These are phyloP conservation scores for Pseudochaenichthys georgianus DNA, from an alignment of 2,797 vertebrate species.

Conservation along the genomic window DNA sequence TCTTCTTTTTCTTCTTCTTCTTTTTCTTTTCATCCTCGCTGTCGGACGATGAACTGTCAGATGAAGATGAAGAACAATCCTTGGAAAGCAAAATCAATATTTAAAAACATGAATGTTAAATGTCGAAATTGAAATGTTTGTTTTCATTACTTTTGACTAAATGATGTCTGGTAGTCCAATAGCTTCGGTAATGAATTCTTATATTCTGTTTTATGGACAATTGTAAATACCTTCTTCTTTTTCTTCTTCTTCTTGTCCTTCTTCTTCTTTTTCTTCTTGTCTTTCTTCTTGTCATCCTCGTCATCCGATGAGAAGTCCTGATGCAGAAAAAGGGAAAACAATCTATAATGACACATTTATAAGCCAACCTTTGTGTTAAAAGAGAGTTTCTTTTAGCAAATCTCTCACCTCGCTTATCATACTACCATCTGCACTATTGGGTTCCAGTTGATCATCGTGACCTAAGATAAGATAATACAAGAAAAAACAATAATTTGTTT, in stretches of 20 bases:
- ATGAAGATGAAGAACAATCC: no score
- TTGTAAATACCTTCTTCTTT: conserved; percentile 40
- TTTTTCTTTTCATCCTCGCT: conserved; percentile 55
- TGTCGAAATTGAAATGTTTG: background rate
- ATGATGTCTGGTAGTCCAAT: background rate
- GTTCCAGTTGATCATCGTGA: conserved; percentile 2
- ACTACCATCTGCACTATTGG: background rate
- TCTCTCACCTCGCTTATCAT: conserved; percentile 37
- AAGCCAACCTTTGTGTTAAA: background rate
- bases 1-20: conserved; percentile 27
- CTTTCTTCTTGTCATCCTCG: conserved; percentile 42
- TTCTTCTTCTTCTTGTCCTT: conserved; percentile 45
- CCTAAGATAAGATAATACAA: conserved; percentile 28
- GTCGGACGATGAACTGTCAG: no score
- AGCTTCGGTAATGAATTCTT: no score
- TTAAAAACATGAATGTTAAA: background rate
- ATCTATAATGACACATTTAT: background rate
- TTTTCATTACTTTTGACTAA: background rate
- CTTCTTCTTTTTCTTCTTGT: conserved; percentile 53
- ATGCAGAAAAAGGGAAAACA: background rate
- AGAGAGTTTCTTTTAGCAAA: background rate
- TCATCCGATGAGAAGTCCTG: conserved; percentile 56
- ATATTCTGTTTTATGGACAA: no score
- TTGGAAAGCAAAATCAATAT: no score
- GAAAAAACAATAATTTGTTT: background rate